Evolutionary conservation across 1,140 invertebrate species (phyloP).

Genomic region (Melanaphis sacchari): DNA sequence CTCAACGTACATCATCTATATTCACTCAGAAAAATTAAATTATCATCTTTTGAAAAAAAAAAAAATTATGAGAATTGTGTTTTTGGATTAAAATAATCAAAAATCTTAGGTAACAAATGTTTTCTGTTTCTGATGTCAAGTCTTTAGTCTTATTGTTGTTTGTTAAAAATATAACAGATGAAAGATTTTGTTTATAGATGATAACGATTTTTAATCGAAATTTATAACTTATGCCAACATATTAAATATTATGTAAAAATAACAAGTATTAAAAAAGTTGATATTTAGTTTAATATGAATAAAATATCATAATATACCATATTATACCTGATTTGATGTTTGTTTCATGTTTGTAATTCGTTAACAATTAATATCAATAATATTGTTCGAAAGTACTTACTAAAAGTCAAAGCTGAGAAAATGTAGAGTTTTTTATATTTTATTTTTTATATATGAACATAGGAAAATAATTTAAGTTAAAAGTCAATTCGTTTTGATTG

Average conservation of each 20-base stretch:
- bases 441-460: neutral
- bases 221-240: too few species aligned
- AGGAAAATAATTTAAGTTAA: neutral
- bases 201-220: neutral
- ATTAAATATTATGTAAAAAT: neutral
- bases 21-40: neutral
- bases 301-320: too few species aligned
- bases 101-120: neutral
- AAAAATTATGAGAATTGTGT: neutral
- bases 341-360: too few species aligned
- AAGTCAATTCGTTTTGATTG: too few species aligned
- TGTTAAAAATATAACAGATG: neutral
- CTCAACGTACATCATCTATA: neutral
- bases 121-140: neutral
- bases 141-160: neutral
- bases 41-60: neutral
- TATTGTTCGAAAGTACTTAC: neutral
- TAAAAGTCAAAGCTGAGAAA: neutral
- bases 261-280: neutral
- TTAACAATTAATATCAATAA: too few species aligned
- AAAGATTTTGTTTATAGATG: neutral
- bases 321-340: neutral
- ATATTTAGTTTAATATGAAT: neutral
- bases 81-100: neutral
- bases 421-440: neutral